These are phyloP conservation scores for Dromiciops gliroides DNA, from an alignment of 2,113 vertebrate species.

Conservation along the genomic window DNA sequence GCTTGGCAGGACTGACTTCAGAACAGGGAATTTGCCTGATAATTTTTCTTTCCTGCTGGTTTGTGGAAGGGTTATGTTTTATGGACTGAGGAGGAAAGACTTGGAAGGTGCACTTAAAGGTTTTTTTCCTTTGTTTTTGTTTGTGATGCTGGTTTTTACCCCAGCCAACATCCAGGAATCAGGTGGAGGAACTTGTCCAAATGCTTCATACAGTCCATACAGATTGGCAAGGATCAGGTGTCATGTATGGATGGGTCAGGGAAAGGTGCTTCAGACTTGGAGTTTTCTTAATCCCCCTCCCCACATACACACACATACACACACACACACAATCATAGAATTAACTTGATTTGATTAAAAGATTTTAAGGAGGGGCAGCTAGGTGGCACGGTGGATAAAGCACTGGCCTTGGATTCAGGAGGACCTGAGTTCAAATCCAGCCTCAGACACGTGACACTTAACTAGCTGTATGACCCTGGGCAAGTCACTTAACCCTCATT, in stretches of 20 bases:
- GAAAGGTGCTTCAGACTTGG: not conserved
- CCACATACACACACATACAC: no score
- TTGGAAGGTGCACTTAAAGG: not conserved
- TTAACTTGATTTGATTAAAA: not conserved
- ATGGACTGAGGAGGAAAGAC: not conserved
- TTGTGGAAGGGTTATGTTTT: not conserved
- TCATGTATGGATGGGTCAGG: not conserved
- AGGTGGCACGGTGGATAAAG: no score
- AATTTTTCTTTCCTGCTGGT: no score
- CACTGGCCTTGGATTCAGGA: no score
- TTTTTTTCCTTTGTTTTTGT: not conserved
- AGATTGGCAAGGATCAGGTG: not conserved
- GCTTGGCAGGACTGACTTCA: not conserved
- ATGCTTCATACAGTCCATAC: not conserved
- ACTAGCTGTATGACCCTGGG: no score
- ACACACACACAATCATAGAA: not conserved
- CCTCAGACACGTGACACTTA: no score
- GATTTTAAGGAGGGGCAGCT: not conserved
- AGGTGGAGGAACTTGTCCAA: not conserved
- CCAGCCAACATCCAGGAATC: not conserved
- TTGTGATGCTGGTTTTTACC: not conserved
- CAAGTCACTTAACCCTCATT: no score
- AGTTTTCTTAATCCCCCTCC: not conserved
- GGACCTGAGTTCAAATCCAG: no score
- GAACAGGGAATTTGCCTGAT: rapidly evolving